Evolutionary conservation across 2,113 vertebrate genomes (phyloP).

Genomic region (Muscicapa adusta): DNA sequence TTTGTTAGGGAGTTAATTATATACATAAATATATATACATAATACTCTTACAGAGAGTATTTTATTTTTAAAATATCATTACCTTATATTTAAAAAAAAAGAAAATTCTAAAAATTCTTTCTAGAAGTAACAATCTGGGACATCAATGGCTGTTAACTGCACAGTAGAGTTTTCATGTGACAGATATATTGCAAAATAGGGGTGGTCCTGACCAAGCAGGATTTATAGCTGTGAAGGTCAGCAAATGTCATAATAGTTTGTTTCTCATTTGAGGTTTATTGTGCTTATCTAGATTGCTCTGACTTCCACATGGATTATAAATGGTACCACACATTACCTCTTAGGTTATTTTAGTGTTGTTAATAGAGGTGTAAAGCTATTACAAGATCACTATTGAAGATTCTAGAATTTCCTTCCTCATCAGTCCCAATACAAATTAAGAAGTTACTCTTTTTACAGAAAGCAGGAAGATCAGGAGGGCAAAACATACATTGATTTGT

Average conservation of each 20-base stretch:
- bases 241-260: not conserved
- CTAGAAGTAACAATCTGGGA: not conserved
- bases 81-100: not conserved
- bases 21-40: not conserved
- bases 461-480: not conserved
- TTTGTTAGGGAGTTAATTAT: not conserved
- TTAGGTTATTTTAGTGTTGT: not conserved
- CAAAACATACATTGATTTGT: not conserved
- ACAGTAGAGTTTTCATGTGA: not conserved
- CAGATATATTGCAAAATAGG: not conserved
- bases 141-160: not conserved
- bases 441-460: not conserved
- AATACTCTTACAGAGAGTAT: not conserved
- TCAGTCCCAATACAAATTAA: not conserved
- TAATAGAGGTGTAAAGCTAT: not conserved
- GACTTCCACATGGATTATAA: not conserved
- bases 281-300: not conserved
- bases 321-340: not conserved
- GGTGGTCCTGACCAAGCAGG: not conserved
- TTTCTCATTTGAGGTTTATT: not conserved
- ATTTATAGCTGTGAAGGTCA: constrained; percentile 10
- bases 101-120: not conserved
- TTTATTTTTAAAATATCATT: not conserved
- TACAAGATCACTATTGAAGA: not conserved
- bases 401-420: not conserved